Evolutionary conservation across 2,797 vertebrate genomes (phyloP).

Genomic region (Cossypha dichroa): DNA sequence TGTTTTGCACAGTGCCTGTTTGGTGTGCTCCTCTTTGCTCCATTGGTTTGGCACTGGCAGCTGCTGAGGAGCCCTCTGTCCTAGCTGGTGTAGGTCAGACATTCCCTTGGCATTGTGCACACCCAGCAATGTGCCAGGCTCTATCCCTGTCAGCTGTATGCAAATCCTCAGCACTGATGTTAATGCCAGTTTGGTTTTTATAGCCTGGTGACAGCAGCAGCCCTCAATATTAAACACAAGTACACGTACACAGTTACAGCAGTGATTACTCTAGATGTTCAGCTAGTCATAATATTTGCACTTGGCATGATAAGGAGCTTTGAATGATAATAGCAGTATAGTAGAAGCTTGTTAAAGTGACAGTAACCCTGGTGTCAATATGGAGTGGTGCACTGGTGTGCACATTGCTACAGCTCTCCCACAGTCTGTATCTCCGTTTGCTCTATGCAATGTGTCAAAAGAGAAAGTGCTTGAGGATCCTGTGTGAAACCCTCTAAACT

Average conservation of each 20-base stretch:
- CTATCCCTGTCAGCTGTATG: slow-evolving; percentile 48
- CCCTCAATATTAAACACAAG: slow-evolving; percentile 65
- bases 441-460: neutral
- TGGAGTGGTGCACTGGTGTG: neutral
- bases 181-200: slow-evolving; percentile 58
- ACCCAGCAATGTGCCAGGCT: slow-evolving; percentile 4
- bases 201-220: slow-evolving; percentile 68
- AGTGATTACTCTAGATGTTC: slow-evolving; percentile 53
- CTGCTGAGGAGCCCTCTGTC: neutral
- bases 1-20: neutral
- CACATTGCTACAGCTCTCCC: neutral
- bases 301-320: slow-evolving; percentile 63
- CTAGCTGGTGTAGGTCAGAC: neutral
- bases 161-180: slow-evolving; percentile 25
- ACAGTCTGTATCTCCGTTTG: neutral
- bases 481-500: neutral
- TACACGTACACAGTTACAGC: slow-evolving; percentile 31
- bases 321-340: slow-evolving; percentile 46
- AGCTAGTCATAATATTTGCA: slow-evolving; percentile 62
- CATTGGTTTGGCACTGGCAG: neutral
- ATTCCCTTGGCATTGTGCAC: neutral
- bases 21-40: neutral
- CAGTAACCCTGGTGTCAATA: slow-evolving; percentile 20
- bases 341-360: slow-evolving; percentile 55
- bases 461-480: neutral